phyloP scores from a whole-genome alignment of 2,797 vertebrate species.

The Tolypeutes matacus region DNA sequence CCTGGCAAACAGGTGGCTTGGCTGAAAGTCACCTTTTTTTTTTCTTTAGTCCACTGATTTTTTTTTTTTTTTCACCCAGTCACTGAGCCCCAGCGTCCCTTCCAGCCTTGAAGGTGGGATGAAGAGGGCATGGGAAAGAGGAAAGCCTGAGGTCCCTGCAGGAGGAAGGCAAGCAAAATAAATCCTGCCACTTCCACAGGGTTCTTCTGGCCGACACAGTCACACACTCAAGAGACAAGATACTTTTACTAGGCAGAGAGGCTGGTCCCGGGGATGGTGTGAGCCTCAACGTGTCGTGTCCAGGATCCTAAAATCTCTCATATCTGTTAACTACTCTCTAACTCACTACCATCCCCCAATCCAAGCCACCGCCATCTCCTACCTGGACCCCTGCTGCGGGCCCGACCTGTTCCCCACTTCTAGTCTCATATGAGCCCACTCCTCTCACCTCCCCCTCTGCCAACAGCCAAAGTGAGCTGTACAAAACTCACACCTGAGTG shows the following conservation, averaged over 20 bases:
- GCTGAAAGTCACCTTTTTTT: background rate
- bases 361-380: background rate
- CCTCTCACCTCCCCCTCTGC: background rate
- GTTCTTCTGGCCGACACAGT: accelerated
- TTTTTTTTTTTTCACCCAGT: background rate
- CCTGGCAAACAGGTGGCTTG: background rate
- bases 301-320: background rate
- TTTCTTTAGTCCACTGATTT: background rate
- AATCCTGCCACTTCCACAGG: background rate
- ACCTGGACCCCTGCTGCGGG: accelerated
- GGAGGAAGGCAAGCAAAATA: background rate
- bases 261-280: accelerated
- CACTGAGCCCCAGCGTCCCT: background rate
- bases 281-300: background rate
- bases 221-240: background rate
- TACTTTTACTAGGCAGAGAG: background rate
- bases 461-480: background rate
- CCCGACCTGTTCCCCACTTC: background rate
- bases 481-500: background rate
- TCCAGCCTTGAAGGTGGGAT: background rate
- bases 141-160: background rate
- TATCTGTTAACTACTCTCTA: background rate
- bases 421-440: background rate
- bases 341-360: background rate
- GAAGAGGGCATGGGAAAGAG: background rate